Conservation (phyloP, 2,113 vertebrate species). For the Leucopternis melanops region DNA sequence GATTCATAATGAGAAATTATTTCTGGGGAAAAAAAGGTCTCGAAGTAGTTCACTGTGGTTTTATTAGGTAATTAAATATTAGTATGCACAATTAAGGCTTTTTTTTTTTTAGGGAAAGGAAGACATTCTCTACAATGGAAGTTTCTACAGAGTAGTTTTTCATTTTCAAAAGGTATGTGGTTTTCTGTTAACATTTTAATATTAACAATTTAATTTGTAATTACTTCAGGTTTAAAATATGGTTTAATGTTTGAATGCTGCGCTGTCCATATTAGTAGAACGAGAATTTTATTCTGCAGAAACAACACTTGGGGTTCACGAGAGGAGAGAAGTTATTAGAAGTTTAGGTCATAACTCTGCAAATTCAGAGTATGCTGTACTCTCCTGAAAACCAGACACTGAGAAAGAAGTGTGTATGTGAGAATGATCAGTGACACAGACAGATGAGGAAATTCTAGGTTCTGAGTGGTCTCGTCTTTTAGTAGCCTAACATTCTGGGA, state of each 20-base stretch:
- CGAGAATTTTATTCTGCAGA: neutral
- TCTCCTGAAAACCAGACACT: neutral
- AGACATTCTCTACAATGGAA: neutral
- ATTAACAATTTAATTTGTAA: neutral
- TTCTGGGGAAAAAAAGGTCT: neutral
- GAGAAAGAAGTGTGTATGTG: neutral
- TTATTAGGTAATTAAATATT: neutral
- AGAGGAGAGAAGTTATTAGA: neutral
- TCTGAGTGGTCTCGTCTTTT: neutral
- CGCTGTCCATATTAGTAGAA: neutral
- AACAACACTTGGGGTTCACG: neutral
- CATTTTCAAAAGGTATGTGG: constrained; percentile 36
- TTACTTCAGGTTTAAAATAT: neutral
- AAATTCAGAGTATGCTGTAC: neutral
- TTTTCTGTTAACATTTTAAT: neutral
- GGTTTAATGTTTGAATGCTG: neutral
- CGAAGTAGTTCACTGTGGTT: neutral
- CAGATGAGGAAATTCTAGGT: neutral
- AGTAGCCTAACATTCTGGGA: neutral
- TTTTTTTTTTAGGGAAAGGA: neutral
- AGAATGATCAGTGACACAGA: neutral
- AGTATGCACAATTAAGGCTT: neutral
- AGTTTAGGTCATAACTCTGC: neutral
- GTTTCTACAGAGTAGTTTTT: constrained; percentile 1
- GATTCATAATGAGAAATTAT: neutral